A percentile compares a stretch with the other conserved stretches of the same genome.
These are phyloP conservation scores for Fratercula arctica DNA, from an alignment of 2,797 vertebrate genomes.

Conservation along the genomic window DNA sequence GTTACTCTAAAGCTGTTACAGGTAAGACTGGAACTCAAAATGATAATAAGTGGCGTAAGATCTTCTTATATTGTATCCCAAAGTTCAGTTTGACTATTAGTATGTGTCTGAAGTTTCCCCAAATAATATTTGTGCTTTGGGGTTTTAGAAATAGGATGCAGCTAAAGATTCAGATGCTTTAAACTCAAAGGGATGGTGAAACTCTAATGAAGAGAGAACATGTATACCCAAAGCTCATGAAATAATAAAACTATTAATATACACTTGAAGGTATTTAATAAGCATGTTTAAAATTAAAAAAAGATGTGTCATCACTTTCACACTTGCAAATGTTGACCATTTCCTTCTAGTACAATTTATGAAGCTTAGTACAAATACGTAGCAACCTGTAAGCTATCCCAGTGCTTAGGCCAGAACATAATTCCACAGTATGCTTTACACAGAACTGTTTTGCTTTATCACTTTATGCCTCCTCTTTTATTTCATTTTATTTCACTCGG, in stretches of 20 bases:
- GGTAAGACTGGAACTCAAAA: neutral
- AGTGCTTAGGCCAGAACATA: neutral
- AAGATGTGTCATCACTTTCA: neutral
- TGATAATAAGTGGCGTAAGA: neutral
- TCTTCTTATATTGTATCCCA: neutral
- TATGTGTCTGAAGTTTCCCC: neutral
- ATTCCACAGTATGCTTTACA: neutral
- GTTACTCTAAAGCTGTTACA: neutral
- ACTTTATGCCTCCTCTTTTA: neutral
- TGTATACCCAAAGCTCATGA: neutral
- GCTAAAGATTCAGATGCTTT: neutral
- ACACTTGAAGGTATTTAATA: neutral
- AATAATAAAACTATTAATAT: neutral
- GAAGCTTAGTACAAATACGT: neutral
- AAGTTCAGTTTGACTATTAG: neutral
- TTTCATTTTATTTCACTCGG: neutral
- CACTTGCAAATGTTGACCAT: neutral
- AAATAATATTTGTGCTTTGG: neutral
- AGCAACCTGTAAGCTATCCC: neutral
- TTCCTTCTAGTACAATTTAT: neutral
- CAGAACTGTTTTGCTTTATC: neutral
- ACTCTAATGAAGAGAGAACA: neutral
- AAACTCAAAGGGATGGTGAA: neutral
- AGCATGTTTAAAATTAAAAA: neutral
- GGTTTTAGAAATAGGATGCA: neutral